A percentile compares a stretch with the other conserved stretches of the same genome.
These are phyloP conservation scores for Lepidostoma basale DNA, from an alignment of 1,140 invertebrate genomes.

Conservation along the genomic window DNA sequence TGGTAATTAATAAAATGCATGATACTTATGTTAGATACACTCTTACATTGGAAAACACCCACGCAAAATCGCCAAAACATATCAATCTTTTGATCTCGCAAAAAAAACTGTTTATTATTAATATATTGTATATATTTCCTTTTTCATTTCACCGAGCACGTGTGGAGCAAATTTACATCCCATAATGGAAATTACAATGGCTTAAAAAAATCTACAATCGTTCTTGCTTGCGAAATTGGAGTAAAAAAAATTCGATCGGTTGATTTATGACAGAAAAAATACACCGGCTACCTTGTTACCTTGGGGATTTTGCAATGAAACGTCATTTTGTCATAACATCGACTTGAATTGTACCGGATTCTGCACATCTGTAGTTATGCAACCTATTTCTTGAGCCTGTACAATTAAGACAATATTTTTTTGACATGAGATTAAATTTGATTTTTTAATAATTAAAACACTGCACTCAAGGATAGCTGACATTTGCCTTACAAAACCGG, in stretches of 20 bases:
- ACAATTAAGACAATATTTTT: no score
- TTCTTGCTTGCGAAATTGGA: background rate
- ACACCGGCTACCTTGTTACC: background rate
- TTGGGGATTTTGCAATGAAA: conserved; percentile 2
- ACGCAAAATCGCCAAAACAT: background rate
- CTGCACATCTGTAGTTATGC: no score
- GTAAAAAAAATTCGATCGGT: background rate
- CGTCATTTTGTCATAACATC: conserved; percentile 6
- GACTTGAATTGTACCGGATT: no score
- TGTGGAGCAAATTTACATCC: background rate
- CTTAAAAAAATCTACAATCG: background rate
- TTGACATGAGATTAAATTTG: no score
- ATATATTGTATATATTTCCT: background rate
- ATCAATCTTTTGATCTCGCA: background rate
- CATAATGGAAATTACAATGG: background rate
- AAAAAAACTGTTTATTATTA: background rate
- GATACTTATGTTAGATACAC: background rate
- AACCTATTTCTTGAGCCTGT: no score
- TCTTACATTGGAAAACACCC: background rate
- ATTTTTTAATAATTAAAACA: no score
- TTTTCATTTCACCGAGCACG: background rate
- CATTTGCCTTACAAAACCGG: no score
- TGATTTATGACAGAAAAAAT: background rate
- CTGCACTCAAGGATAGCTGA: no score
- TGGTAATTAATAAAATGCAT: background rate